Evolutionary conservation across 2,113 vertebrate genomes (phyloP), one percentile per base, ranked within the genome.

Genomic region (Takifugu bimaculatus): DNA sequence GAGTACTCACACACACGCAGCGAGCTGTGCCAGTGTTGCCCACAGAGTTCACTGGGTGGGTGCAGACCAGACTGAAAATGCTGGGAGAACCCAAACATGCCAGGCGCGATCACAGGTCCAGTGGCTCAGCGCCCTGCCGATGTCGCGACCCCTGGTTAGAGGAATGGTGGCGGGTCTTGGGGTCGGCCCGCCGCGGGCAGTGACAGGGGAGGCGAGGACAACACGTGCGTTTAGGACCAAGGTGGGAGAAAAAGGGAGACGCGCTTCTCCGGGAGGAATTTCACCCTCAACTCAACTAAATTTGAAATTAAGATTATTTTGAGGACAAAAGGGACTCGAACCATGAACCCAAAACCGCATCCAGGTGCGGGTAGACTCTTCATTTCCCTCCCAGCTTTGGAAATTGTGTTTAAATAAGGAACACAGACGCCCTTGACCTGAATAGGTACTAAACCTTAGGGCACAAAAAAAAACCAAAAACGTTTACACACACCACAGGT

Each of bases 1-100:
- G 68, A 60, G 58, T 39, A 63, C 68, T 51, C 55, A 50, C 54
- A 63, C 68, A 53, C 15, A 26, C 60, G 54, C 55, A n/a, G 39
- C 13, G 63, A 25, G 42, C 70, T 12, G 10, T 27, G 25, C 4
- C 26, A 12, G 12, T 11, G 4, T 26, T 2, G 25, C 25, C n/a
- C 10, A 15, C 57, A 42, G n/a, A 54, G 60, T 60, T 3, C 74
- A 66, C 62, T 44, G 47, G 72, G 68, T 57, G 64, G 58, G 57
- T 50, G 54, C 50, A 13, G 52, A 60, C 55, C 3, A 35, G 67
- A 56, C 65, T 66, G 53, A 44, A 78, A 81, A 72, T 55, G 68
- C 61, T 66, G 67, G 65, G 63, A 64, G 74, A 75, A 25, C 68
- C 74, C 77, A 70, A 76, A 72, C 64, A 67, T 79, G 85, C 64